Conservation (phyloP, 2,797 vertebrate genomes). For the Micromesistius poutassou region DNA sequence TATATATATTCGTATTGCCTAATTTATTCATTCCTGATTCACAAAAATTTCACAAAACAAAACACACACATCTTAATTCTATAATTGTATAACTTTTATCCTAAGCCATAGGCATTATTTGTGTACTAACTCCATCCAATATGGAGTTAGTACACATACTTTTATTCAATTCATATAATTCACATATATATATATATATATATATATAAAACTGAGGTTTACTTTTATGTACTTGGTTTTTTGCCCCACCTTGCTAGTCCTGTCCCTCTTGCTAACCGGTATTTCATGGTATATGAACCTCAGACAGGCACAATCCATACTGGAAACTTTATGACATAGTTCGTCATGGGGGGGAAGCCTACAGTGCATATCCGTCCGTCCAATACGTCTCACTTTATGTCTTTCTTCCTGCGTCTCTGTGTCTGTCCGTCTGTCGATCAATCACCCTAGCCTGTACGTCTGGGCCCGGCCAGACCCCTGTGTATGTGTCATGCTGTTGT, state of each 20-base stretch:
- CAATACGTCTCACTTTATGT: conserved; percentile 6
- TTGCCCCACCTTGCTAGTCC: conserved; percentile 28
- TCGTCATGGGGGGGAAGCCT: conserved; percentile 13
- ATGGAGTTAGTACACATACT: too few species aligned
- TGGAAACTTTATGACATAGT: conserved; percentile 50
- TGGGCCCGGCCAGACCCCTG: neutral
- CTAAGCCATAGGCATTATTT: neutral
- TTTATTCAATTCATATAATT: neutral
- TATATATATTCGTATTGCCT: neutral
- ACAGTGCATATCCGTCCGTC: conserved; percentile 27
- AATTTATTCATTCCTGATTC: neutral
- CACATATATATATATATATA: neutral
- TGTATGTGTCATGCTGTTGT: conserved; percentile 15
- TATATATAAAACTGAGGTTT: neutral
- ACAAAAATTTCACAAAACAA: neutral
- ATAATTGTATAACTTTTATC: neutral
- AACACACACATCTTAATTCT: neutral
- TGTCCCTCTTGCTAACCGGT: conserved; percentile 41
- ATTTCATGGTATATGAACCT: conserved; percentile 42
- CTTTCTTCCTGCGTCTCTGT: neutral
- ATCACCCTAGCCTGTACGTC: conserved; percentile 19
- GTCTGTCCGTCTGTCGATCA: conserved; percentile 14
- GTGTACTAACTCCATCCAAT: neutral
- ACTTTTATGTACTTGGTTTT: too few species aligned
- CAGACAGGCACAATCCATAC: conserved; percentile 44